phyloP scores from a whole-genome alignment of 2,888 invertebrate genomes.

The Agriopis leucophaearia region DNA sequence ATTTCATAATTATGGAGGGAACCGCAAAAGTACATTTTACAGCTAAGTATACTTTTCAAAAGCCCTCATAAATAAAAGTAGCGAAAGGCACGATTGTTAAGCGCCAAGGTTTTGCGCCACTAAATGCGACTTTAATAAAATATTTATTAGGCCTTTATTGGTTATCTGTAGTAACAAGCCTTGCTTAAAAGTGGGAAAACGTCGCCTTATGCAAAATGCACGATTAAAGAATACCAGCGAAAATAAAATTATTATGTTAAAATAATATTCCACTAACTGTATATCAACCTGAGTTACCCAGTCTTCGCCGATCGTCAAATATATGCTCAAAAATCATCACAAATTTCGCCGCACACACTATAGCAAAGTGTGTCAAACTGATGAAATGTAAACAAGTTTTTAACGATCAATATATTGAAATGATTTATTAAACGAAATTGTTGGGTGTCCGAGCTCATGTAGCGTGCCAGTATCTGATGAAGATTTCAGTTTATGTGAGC shows the following conservation, averaged over 20 bases:
- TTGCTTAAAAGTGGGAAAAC: no score
- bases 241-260: constrained; percentile 23
- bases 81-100: no score
- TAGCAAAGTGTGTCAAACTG: constrained; percentile 31
- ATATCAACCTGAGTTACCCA: neutral
- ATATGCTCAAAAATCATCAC: constrained; percentile 13
- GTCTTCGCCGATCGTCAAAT: constrained; percentile 7
- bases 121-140: no score
- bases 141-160: no score
- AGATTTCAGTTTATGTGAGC: constrained; percentile 34
- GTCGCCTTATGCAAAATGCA: constrained; percentile 15
- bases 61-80: no score
- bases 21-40: no score
- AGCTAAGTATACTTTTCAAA: no score
- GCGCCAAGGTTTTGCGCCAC: no score
- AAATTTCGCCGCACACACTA: constrained; percentile 27
- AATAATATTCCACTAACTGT: constrained; percentile 21
- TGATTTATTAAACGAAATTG: constrained; percentile 44
- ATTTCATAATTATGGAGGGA: no score
- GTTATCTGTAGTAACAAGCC: no score
- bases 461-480: constrained; percentile 24
- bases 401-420: constrained; percentile 42
- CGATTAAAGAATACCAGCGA: neutral
- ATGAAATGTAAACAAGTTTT: constrained; percentile 45
- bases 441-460: constrained; percentile 35